phyloP scores from a whole-genome alignment of 2,113 vertebrate genomes.

The Scolopax mira region DNA sequence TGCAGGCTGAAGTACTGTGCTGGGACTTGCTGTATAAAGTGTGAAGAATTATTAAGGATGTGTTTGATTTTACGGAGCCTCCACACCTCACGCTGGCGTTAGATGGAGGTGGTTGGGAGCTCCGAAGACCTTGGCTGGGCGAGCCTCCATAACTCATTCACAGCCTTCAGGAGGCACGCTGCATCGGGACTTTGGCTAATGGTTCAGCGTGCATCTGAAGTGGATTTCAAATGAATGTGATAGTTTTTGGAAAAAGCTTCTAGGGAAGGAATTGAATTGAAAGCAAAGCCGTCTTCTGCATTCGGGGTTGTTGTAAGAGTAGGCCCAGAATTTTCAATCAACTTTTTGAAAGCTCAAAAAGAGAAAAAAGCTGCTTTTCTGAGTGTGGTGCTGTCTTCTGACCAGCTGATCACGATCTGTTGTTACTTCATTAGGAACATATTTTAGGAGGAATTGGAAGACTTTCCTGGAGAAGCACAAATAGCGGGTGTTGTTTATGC shows the following conservation, averaged over 20 bases:
- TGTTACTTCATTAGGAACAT: neutral
- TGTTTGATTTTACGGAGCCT: neutral
- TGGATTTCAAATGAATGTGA: conserved; percentile 12
- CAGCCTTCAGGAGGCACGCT: neutral
- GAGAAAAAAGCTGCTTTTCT: neutral
- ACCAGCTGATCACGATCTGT: neutral
- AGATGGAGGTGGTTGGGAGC: neutral
- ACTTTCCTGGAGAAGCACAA: conserved; percentile 5
- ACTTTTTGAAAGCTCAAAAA: neutral
- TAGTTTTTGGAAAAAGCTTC: neutral
- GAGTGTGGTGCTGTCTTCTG: neutral
- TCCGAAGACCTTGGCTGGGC: neutral
- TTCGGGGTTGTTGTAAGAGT: neutral
- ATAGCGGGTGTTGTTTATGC: neutral
- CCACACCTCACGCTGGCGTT: accelerated
- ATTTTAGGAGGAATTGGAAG: neutral
- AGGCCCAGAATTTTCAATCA: neutral
- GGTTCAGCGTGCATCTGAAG: neutral
- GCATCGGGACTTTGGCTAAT: neutral
- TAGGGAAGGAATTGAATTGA: neutral
- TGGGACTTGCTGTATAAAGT: neutral
- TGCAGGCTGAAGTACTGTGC: neutral
- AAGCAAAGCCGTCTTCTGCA: neutral
- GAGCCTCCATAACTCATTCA: neutral
- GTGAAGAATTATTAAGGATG: neutral